Evolutionary conservation across 2,888 invertebrate species (phyloP), one percentile per base, ranked within the genome.

Genomic region (Nematopogon swammerdamellus): DNA sequence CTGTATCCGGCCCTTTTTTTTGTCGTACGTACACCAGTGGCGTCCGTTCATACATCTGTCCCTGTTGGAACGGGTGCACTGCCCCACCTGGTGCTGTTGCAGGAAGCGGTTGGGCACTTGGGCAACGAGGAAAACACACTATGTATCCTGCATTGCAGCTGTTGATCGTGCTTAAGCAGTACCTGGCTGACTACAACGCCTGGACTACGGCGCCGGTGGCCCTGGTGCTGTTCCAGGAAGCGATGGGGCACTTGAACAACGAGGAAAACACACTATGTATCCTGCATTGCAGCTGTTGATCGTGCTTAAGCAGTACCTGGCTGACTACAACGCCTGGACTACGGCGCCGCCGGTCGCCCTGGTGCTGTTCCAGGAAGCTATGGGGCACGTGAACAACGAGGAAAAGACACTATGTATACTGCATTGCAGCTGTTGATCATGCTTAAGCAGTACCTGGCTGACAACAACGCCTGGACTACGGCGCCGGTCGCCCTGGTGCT

Each of bases 141-240:
- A 10, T 25, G 25, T 25, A 4, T 25, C 5, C 10, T 25, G 5
- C 10, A 10, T 52, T 57, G n/a, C 56, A 85, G 85, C 55, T 85
- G 60, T 65, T 73, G 18, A 64, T 68, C 1, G 64, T 80, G 1
- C 59, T 89, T 14, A 63, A 80, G 10, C 82, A 84, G 46, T 87
- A 86, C 62, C 68, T 94, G 50, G 83, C 85, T 0, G 93, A 93
- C 55, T 94, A 91, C 70, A 94, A 94, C 63, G 64, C 80, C 6
- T 70, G 84, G 3, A 84, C 87, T 17, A 89, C 89, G 0, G 85
- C 85, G 10, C 91, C 91, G 14, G 86, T 94, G n/a, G 86, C 88
- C 56, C 80, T 94, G 53, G 92, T 92, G 0, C 66, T 94, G 52
- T 94, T 94, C 60, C 84, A 87, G 44, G 92, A 94, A 60, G 94